These are phyloP conservation scores for Centropus unirufus DNA, from an alignment of 2,113 vertebrate genomes.

Conservation along the genomic window DNA sequence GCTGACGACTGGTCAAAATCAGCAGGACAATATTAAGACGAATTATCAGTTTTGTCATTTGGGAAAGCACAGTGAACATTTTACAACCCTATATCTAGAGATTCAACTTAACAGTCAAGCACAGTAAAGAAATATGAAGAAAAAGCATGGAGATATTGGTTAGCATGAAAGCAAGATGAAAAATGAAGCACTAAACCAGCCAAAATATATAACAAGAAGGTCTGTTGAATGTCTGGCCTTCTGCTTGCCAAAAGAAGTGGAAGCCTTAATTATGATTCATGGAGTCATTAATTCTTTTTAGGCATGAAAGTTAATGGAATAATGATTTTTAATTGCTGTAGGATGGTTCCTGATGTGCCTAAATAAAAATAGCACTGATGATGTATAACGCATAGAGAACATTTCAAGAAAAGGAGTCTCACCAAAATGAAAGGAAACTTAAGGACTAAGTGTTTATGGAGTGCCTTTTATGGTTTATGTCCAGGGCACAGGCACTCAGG, in stretches of 20 bases:
- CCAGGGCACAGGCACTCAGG: neutral
- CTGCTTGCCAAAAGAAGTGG: slow-evolving; percentile 57
- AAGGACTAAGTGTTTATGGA: neutral
- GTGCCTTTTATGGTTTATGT: neutral
- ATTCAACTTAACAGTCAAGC: neutral
- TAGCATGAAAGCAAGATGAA: slow-evolving; percentile 46
- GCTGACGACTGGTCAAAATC: neutral
- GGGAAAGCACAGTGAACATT: neutral
- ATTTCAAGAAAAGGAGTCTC: slow-evolving; percentile 4
- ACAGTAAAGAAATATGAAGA: slow-evolving; percentile 13
- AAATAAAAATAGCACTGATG: slow-evolving; percentile 63
- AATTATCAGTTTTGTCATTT: neutral
- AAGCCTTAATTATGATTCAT: slow-evolving; percentile 77
- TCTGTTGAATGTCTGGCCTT: slow-evolving; percentile 52
- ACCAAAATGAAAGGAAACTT: slow-evolving; percentile 18
- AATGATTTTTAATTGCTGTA: slow-evolving; percentile 75
- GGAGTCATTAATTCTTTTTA: slow-evolving; percentile 71
- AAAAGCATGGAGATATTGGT: slow-evolving; percentile 11
- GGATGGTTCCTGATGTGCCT: slow-evolving; percentile 69
- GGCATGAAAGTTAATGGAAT: slow-evolving; percentile 75
- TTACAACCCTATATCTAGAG: neutral
- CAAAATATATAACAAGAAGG: slow-evolving; percentile 50
- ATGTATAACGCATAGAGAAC: slow-evolving; percentile 57
- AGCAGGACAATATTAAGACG: neutral
- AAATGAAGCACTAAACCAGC: slow-evolving; percentile 47